Evolutionary conservation across 2,888 invertebrate genomes (phyloP).

Genomic region (Argyresthia goedartella): DNA sequence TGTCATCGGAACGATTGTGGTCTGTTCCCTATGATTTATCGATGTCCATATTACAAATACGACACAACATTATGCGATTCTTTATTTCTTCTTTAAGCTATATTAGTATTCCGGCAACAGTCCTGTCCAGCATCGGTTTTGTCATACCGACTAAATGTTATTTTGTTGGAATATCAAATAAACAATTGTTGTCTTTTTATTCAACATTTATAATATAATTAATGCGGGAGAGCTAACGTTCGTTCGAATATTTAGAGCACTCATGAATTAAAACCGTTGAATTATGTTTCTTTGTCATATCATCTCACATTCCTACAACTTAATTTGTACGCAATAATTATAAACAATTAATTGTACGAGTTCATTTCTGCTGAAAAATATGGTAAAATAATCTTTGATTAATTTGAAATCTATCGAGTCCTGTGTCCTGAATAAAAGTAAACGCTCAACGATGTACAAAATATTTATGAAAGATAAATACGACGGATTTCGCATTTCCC

Average conservation of each 20-base stretch:
- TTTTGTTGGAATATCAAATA: slow-evolving; percentile 68
- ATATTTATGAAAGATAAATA: too few relatives aligned
- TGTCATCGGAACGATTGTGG: slow-evolving; percentile 69
- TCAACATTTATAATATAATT: slow-evolving; percentile 52
- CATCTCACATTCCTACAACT: slow-evolving; percentile 37
- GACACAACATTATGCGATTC: slow-evolving; percentile 65
- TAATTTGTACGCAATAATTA: slow-evolving; percentile 59
- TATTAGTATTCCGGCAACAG: slow-evolving; percentile 69
- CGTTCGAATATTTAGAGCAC: slow-evolving; percentile 42
- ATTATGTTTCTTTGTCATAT: slow-evolving; percentile 36
- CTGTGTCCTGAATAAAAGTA: too few relatives aligned
- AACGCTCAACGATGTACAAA: too few relatives aligned
- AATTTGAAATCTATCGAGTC: too few relatives aligned
- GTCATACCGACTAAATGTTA: slow-evolving; percentile 69
- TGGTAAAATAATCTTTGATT: background rate
- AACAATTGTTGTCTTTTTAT: slow-evolving; percentile 51
- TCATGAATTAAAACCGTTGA: slow-evolving; percentile 55
- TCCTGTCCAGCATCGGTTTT: slow-evolving; percentile 62
- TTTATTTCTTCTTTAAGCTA: slow-evolving; percentile 68
- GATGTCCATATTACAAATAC: slow-evolving; percentile 70
- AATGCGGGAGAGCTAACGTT: slow-evolving; percentile 38
- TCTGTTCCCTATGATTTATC: slow-evolving; percentile 69
- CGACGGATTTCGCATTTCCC: too few relatives aligned
- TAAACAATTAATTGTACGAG: slow-evolving; percentile 31
- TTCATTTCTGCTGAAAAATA: slow-evolving; percentile 13